phyloP scores from a whole-genome alignment of 2,888 invertebrate species.

The Petrolisthes cinctipes region DNA sequence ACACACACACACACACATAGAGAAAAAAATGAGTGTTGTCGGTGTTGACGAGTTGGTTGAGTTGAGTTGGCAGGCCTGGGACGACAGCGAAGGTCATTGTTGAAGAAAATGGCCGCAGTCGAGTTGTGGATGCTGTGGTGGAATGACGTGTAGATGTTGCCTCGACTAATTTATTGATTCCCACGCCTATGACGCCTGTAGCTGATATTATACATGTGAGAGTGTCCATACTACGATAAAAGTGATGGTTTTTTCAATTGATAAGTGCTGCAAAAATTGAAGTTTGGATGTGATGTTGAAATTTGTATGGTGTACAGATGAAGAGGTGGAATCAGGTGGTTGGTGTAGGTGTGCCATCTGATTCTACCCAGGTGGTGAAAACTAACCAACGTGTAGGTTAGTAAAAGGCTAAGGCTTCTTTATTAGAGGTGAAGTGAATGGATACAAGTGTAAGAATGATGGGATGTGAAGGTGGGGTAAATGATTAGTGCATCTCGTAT shows the following conservation, averaged over 20 bases:
- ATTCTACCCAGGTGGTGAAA: constrained; percentile 1
- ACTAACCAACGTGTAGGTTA: no score
- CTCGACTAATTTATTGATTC: constrained; percentile 37
- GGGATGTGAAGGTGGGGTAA: neutral
- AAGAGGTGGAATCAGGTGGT: constrained; percentile 39
- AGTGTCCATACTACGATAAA: neutral
- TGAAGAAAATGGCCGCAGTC: constrained; percentile 39
- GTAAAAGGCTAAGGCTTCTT: no score
- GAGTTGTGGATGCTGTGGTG: constrained; percentile 13
- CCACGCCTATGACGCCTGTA: constrained; percentile 28
- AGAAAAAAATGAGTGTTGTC: neutral
- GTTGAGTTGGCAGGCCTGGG: constrained; percentile 9
- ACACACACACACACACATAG: constrained; percentile 13
- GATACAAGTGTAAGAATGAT: neutral
- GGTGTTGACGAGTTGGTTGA: neutral
- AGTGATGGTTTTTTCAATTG: neutral
- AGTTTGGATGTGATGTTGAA: constrained; percentile 18
- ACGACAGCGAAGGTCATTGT: neutral
- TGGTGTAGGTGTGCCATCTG: constrained; percentile 30
- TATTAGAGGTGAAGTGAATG: neutral
- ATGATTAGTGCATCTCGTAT: neutral
- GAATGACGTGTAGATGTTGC: constrained; percentile 29
- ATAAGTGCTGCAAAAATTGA: neutral
- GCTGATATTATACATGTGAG: neutral
- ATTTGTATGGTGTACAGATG: constrained; percentile 21